Percentiles rank a stretch among this genome's conserved stretches.
Evolutionary conservation across 1,140 invertebrate species (phyloP).

Genomic region (Ylistrum balloti): DNA sequence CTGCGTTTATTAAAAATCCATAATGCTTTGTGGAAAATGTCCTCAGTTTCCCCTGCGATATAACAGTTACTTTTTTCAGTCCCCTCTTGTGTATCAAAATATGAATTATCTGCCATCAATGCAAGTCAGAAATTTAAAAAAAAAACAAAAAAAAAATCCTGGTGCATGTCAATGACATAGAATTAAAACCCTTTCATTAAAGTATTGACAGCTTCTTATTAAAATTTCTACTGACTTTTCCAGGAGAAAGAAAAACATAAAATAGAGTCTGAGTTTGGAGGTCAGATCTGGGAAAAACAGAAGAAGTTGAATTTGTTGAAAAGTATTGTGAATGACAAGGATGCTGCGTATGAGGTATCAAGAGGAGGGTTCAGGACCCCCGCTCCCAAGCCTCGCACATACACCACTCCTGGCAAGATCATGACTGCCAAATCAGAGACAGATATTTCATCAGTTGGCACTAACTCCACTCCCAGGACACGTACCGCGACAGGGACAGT

Average conservation of each 20-base stretch:
- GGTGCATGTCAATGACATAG: no score
- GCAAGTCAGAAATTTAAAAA: no score
- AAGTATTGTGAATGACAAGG: slow-evolving; percentile 71
- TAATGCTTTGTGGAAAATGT: no score
- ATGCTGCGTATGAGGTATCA: slow-evolving; percentile 48
- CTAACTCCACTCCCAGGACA: slow-evolving; percentile 57
- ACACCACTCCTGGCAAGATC: slow-evolving; percentile 75
- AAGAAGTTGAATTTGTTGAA: slow-evolving; percentile 77
- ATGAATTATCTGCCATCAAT: no score
- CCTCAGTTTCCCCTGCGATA: no score
- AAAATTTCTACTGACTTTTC: no score
- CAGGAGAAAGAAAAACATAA: slow-evolving; percentile 76
- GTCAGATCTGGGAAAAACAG: slow-evolving; percentile 74
- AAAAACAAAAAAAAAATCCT: no score
- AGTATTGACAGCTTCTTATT: no score
- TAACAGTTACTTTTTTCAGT: no score
- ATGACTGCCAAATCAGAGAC: slow-evolving; percentile 71
- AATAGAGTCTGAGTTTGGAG: slow-evolving; percentile 72
- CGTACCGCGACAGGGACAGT: slow-evolving; percentile 61
- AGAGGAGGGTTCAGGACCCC: slow-evolving; percentile 64
- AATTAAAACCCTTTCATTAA: no score
- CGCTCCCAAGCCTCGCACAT: slow-evolving; percentile 73
- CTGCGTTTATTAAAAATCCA: no score
- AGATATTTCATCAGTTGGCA: slow-evolving; percentile 67
- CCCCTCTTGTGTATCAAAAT: no score